Conservation (phyloP, 64 coral and sea anemone species). For the Montipora sp. region DNA sequence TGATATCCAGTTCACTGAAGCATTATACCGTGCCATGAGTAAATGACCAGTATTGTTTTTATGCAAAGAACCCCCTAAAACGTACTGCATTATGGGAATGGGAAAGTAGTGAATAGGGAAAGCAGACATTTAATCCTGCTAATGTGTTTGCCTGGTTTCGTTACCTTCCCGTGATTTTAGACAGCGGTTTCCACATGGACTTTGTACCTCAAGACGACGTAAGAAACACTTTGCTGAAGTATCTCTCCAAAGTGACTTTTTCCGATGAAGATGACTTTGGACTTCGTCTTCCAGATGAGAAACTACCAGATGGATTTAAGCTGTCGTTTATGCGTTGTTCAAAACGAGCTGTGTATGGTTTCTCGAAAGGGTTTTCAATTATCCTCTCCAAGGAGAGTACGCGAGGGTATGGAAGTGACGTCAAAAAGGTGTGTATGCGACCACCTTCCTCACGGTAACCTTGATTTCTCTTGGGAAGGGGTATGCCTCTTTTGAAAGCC, state of each 20-base stretch:
- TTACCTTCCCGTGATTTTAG: not conserved
- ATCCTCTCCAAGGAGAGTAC: slow-evolving; percentile 4
- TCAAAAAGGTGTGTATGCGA: not conserved
- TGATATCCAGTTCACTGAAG: too few species aligned
- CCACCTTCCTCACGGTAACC: too few species aligned
- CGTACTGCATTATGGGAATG: too few species aligned
- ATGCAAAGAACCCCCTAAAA: too few species aligned
- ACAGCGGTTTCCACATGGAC: not conserved
- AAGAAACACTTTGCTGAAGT: not conserved
- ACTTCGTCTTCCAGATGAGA: not conserved
- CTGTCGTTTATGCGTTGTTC: not conserved
- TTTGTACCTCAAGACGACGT: not conserved
- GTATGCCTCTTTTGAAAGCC: not conserved
- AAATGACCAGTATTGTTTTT: too few species aligned
- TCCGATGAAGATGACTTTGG: not conserved
- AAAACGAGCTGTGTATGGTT: not conserved
- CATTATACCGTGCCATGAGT: too few species aligned
- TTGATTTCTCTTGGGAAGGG: not conserved
- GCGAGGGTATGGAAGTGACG: not conserved
- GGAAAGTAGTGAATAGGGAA: not conserved
- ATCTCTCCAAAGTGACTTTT: not conserved
- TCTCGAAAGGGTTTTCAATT: not conserved
- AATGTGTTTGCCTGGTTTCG: not conserved
- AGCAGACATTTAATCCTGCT: not conserved
- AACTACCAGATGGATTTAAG: not conserved